These are phyloP conservation scores for Cheirogaleus major DNA, from an alignment of 2,797 vertebrate species.

Conservation along the genomic window DNA sequence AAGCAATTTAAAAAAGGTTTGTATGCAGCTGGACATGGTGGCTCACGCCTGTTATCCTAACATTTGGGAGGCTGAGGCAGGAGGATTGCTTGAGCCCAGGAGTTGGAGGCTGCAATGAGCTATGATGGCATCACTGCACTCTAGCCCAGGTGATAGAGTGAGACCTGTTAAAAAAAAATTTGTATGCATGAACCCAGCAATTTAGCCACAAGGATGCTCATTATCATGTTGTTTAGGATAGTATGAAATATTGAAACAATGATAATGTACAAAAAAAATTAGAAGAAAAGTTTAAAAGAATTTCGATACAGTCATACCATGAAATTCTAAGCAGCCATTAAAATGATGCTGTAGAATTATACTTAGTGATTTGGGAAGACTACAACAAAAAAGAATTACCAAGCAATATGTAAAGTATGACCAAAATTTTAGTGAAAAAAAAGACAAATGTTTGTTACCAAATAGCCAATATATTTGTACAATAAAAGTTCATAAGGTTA, in stretches of 20 bases:
- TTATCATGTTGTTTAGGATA: background rate
- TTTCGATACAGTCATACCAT: background rate
- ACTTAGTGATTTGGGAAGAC: background rate
- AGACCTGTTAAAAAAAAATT: background rate
- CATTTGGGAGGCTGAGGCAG: background rate
- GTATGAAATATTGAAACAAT: slow-evolving; percentile 8
- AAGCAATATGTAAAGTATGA: background rate
- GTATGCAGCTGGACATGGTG: background rate
- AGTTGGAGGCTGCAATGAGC: background rate
- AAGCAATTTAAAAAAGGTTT: background rate
- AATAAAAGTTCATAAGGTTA: background rate
- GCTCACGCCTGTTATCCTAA: background rate
- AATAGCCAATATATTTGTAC: background rate
- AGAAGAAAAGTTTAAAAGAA: background rate
- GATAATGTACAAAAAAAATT: background rate
- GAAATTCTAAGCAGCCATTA: background rate
- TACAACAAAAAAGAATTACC: background rate
- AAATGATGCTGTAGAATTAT: background rate
- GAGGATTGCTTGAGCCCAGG: background rate
- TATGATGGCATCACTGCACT: background rate
- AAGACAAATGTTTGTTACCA: background rate
- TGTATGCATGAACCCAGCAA: background rate
- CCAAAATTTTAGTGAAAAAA: background rate
- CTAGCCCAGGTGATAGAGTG: background rate
- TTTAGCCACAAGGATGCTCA: background rate